Conservation (phyloP, 2,797 vertebrate species). For the Mus minutoides region DNA sequence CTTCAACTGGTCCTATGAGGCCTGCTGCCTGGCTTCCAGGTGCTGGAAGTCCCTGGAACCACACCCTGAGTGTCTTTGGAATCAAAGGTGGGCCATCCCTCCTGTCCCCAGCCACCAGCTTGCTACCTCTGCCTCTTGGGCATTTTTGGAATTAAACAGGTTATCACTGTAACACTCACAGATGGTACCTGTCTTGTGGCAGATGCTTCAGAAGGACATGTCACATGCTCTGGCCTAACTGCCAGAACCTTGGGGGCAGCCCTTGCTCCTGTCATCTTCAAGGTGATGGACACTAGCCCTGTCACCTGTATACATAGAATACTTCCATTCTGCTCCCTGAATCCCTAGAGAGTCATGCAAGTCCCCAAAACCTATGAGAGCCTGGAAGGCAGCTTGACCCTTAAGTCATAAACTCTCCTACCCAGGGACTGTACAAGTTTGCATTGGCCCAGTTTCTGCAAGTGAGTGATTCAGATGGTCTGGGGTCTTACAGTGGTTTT, state of each 20-base stretch:
- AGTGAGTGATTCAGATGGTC: neutral
- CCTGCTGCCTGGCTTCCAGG: neutral
- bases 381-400: neutral
- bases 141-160: conserved; percentile 6
- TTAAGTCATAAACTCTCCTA: neutral
- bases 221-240: neutral
- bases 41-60: neutral
- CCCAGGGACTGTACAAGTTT: neutral
- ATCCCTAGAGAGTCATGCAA: neutral
- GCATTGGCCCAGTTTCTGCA: neutral
- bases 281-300: neutral
- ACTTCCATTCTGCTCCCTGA: rapidly evolving
- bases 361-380: neutral
- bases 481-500: neutral
- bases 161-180: neutral
- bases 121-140: neutral
- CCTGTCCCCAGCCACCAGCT: neutral
- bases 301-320: neutral
- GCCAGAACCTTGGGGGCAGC: neutral
- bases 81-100: neutral
- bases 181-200: conserved; percentile 33
- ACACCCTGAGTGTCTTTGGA: neutral
- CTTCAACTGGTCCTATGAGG: neutral
- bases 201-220: neutral
- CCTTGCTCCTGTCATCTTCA: neutral